Evolutionary conservation across 2,888 invertebrate genomes (phyloP).

Genomic region (Dusona sp.): DNA sequence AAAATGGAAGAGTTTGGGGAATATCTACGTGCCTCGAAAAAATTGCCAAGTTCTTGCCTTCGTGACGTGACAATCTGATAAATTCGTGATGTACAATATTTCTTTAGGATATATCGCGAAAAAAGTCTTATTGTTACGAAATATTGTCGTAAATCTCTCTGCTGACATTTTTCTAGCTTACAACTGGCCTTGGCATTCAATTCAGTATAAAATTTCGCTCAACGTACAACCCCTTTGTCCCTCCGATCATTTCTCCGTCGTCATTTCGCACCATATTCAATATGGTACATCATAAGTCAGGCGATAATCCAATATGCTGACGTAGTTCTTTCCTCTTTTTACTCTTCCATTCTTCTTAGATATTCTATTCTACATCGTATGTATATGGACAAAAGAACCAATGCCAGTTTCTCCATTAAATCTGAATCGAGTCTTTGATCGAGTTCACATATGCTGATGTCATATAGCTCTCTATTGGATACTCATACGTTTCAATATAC

Average conservation of each 20-base stretch:
- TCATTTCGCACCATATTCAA: slow-evolving; percentile 76
- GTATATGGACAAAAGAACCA: slow-evolving; percentile 49
- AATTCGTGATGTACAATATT: slow-evolving; percentile 5
- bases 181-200: slow-evolving; percentile 13
- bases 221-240: slow-evolving; percentile 40
- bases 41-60: background rate
- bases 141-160: slow-evolving; percentile 30
- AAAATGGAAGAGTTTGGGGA: slow-evolving; percentile 46
- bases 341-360: background rate
- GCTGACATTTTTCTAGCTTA: background rate
- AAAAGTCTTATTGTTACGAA: background rate
- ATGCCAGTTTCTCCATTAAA: slow-evolving; percentile 78
- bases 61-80: background rate
- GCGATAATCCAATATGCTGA: slow-evolving; percentile 82
- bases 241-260: slow-evolving; percentile 36
- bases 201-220: slow-evolving; percentile 44
- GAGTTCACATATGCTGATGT: slow-evolving; percentile 43
- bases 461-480: background rate
- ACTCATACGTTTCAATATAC: slow-evolving; percentile 17
- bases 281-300: slow-evolving; percentile 79
- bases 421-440: slow-evolving; percentile 75
- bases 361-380: slow-evolving; percentile 22
- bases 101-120: background rate
- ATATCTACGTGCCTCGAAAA: slow-evolving; percentile 9
- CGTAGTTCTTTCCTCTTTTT: slow-evolving; percentile 60